Conservation (phyloP, 1,140 invertebrate species). For the Neodiprion pinetum region DNA sequence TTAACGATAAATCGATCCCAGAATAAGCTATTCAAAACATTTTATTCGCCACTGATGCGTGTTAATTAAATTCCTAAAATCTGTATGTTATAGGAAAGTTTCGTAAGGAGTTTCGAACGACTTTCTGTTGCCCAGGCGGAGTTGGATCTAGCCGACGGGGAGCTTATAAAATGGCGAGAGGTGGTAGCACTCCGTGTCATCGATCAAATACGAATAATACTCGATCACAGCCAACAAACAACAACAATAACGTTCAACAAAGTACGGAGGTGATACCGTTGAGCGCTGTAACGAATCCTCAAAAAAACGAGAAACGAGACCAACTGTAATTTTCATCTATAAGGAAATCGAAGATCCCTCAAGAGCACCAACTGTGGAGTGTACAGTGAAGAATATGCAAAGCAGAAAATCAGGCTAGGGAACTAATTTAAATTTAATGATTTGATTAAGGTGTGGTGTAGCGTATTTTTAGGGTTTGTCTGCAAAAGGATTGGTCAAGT, state of each 20-base stretch:
- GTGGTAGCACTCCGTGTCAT: conserved; percentile 20
- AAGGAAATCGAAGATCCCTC: too few relatives aligned
- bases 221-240: conserved; percentile 34
- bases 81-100: conserved; percentile 68
- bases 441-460: too few relatives aligned
- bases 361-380: too few relatives aligned
- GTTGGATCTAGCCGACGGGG: conserved; percentile 23
- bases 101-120: conserved; percentile 68
- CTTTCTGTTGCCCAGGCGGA: conserved; percentile 60
- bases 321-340: too few relatives aligned
- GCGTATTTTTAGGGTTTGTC: too few relatives aligned
- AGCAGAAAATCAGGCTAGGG: too few relatives aligned
- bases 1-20: conserved; percentile 13
- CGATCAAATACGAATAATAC: conserved; percentile 32
- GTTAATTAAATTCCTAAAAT: neutral
- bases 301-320: conserved; percentile 32
- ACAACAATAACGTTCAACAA: conserved; percentile 40
- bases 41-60: too few relatives aligned
- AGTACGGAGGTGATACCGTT: conserved; percentile 47
- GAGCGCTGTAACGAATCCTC: conserved; percentile 29
- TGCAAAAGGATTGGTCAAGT: too few relatives aligned
- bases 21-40: neutral
- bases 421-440: too few relatives aligned
- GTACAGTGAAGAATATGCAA: too few relatives aligned
- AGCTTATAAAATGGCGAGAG: conserved; percentile 33